phyloP scores from a whole-genome alignment of 2,888 invertebrate genomes.

The Acleris laterana region DNA sequence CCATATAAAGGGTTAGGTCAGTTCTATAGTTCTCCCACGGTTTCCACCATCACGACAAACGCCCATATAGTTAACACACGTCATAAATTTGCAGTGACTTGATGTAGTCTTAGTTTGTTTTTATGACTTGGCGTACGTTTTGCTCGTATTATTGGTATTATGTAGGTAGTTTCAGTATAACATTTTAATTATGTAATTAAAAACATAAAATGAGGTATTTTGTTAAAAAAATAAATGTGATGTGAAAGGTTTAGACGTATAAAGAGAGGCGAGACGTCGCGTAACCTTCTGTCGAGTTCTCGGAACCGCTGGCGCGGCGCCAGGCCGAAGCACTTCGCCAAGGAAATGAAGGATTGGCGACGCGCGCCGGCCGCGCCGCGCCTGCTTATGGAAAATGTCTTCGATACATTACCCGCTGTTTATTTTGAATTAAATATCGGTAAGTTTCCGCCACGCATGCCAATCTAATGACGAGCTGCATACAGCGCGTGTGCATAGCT shows the following conservation, averaged over 20 bases:
- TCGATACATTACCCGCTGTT: slow-evolving; percentile 55
- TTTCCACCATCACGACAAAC: slow-evolving; percentile 20
- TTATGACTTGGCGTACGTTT: slow-evolving; percentile 10
- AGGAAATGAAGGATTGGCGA: slow-evolving; percentile 77
- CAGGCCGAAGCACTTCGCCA: slow-evolving; percentile 65
- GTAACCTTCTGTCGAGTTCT: slow-evolving; percentile 81
- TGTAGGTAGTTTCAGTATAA: not conserved
- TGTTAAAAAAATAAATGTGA: slow-evolving; percentile 60
- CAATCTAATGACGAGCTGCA: slow-evolving; percentile 26
- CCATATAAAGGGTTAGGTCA: slow-evolving; percentile 29
- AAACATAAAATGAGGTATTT: slow-evolving; percentile 1
- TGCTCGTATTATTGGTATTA: slow-evolving; percentile 12
- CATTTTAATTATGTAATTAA: slow-evolving; percentile 3
- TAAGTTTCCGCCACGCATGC: slow-evolving; percentile 43
- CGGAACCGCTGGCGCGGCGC: slow-evolving; percentile 76
- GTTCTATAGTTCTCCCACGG: slow-evolving; percentile 18
- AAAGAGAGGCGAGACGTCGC: slow-evolving; percentile 79
- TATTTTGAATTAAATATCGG: slow-evolving; percentile 63
- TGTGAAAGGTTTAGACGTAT: slow-evolving; percentile 79
- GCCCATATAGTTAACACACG: slow-evolving; percentile 4
- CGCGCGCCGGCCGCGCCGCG: slow-evolving; percentile 68
- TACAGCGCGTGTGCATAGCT: slow-evolving; percentile 13
- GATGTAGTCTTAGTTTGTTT: slow-evolving; percentile 16
- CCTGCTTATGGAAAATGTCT: slow-evolving; percentile 76
- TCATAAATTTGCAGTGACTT: slow-evolving; percentile 16